Conservation (phyloP, 1,140 invertebrate genomes). For the Phenacoccus solenopsis region DNA sequence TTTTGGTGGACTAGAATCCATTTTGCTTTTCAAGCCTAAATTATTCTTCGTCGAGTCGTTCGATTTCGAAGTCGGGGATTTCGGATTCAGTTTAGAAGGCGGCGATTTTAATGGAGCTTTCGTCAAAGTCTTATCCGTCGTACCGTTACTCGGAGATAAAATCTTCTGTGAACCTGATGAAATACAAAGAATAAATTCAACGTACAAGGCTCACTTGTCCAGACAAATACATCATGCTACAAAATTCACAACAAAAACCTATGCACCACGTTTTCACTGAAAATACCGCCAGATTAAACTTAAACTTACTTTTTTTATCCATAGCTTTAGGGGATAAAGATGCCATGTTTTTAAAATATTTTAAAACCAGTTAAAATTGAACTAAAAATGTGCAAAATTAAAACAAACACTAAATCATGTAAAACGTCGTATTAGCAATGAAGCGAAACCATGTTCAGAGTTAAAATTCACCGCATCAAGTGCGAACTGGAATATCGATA, state of each 20-base stretch:
- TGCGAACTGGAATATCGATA: not conserved
- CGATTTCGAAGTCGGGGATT: not conserved
- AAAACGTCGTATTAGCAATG: not conserved
- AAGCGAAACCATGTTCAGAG: not conserved
- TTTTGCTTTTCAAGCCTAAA: not conserved
- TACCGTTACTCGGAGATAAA: not conserved
- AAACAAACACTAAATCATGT: not conserved
- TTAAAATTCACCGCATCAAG: not conserved
- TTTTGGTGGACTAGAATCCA: conserved; percentile 11
- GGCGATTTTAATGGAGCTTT: not conserved
- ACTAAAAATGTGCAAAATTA: not conserved
- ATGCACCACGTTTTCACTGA: not conserved
- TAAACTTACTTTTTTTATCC: conserved; percentile 10
- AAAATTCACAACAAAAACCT: not conserved
- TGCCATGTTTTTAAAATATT: not conserved
- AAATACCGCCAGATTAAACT: not conserved
- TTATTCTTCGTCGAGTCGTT: not conserved
- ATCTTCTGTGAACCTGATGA: not conserved
- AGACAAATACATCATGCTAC: not conserved
- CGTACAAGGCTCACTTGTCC: not conserved
- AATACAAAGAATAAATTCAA: not conserved
- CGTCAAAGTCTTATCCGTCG: not conserved
- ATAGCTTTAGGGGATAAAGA: not conserved
- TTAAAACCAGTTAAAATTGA: not conserved
- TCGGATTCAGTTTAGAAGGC: not conserved